These are phyloP conservation scores for Prunella himalayana DNA, from an alignment of 2,113 vertebrate species.

Conservation along the genomic window DNA sequence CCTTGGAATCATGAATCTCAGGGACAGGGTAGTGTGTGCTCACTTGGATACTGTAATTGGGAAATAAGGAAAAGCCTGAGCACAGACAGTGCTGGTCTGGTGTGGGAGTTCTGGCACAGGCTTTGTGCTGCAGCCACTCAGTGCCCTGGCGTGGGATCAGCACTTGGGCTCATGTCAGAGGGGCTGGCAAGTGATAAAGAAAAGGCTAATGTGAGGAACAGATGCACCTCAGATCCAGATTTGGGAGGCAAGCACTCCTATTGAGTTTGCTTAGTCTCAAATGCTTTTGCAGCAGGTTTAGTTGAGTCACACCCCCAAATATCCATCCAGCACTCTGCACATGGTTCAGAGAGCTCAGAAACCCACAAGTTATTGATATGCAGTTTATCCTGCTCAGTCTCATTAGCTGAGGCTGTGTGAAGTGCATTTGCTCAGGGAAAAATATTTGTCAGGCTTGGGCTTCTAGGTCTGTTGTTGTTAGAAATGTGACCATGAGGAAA, in stretches of 20 bases:
- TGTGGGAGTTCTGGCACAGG: not conserved
- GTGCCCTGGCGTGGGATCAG: not conserved
- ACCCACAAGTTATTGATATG: not conserved
- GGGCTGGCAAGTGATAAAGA: not conserved
- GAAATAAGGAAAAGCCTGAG: not conserved
- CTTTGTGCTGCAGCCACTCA: not conserved
- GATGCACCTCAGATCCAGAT: not conserved
- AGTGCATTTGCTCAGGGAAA: not conserved
- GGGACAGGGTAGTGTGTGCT: not conserved
- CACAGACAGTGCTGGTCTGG: not conserved
- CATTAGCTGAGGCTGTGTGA: not conserved
- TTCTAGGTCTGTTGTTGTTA: not conserved
- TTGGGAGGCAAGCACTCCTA: not conserved
- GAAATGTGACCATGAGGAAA: not conserved
- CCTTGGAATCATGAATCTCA: not conserved
- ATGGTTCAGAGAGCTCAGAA: not conserved
- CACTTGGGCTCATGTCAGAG: not conserved
- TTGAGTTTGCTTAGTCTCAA: not conserved
- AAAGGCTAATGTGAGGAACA: not conserved
- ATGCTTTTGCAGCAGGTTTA: not conserved
- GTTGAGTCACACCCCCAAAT: not conserved
- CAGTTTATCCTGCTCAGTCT: not conserved
- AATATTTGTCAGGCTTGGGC: not conserved
- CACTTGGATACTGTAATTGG: not conserved
- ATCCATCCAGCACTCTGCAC: not conserved